These are phyloP conservation scores for Kryptolebias ocellatus DNA, from an alignment of 2,797 vertebrate species.

Conservation along the genomic window DNA sequence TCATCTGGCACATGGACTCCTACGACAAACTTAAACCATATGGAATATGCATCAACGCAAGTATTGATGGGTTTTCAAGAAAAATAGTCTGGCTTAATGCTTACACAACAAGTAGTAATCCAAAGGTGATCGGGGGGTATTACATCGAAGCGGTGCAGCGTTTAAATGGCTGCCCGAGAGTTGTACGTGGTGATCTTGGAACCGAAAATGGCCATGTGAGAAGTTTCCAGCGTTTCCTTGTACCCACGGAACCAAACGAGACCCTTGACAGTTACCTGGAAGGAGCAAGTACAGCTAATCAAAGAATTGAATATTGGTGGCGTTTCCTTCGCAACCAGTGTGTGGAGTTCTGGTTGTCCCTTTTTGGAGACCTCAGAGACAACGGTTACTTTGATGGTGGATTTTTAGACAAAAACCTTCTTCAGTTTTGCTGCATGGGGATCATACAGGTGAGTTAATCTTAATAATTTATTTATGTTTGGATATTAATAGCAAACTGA, in stretches of 20 bases:
- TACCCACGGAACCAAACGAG: not conserved
- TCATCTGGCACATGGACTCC: conserved; percentile 1
- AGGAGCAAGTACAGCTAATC: not conserved
- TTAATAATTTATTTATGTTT: too few relatives aligned
- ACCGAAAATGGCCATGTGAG: not conserved
- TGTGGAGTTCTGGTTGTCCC: not conserved
- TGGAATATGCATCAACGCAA: conserved; percentile 5
- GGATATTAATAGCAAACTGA: too few relatives aligned
- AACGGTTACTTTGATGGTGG: not conserved
- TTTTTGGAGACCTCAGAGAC: conserved; percentile 13
- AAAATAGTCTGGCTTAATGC: conserved; percentile 5
- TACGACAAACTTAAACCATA: conserved; percentile 12
- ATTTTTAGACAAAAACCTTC: conserved; percentile 1
- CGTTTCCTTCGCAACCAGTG: not conserved
- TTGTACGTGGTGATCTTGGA: conserved; percentile 1
- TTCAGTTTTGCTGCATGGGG: conserved; percentile 4
- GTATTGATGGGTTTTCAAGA: not conserved
- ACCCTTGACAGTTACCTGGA: conserved; percentile 1
- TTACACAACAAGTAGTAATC: not conserved
- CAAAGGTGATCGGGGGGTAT: not conserved
- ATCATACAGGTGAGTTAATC: conserved; percentile 4
- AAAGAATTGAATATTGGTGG: not conserved
- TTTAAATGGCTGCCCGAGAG: not conserved
- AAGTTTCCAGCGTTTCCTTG: not conserved
- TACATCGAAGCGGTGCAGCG: not conserved